Evolutionary conservation across 37 sponge, comb jelly and placozoan species (phyloP).

Genomic region (Hexactinellida sp.): DNA sequence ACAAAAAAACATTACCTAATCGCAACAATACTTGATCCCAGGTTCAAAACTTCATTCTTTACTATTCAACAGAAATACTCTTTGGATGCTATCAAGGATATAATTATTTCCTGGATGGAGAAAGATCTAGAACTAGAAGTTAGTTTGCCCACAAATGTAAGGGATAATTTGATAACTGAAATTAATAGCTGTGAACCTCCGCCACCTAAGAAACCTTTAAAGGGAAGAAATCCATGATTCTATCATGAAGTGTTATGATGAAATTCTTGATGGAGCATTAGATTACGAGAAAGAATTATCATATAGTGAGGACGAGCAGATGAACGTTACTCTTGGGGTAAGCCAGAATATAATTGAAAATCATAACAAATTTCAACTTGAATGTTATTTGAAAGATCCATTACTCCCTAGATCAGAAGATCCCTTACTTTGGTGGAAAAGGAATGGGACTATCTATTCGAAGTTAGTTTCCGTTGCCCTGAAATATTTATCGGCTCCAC

Average conservation of each 20-base stretch:
- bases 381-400: constrained; percentile 7
- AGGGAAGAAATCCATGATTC: constrained; percentile 8
- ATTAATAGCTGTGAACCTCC: constrained; percentile 13
- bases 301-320: constrained; percentile 17
- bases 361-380: constrained; percentile 7
- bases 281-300: constrained; percentile 14
- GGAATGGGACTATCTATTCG: neutral
- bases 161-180: constrained; percentile 14
- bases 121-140: constrained; percentile 1
- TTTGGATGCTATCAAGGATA: neutral
- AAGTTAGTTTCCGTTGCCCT: neutral
- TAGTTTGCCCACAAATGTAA: constrained; percentile 1
- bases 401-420: neutral
- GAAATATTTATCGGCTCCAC: constrained; percentile 19
- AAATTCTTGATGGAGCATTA: neutral
- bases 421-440: neutral
- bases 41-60: constrained; percentile 12
- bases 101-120: neutral
- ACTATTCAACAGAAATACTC: neutral
- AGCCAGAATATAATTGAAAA: neutral
- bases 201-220: neutral
- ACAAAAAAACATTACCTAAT: constrained; percentile 11
- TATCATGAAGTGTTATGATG: constrained; percentile 14
- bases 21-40: neutral
- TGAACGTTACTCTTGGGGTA: neutral